Conservation (phyloP, 2,113 vertebrate genomes). For the Tauraco erythrolophus region DNA sequence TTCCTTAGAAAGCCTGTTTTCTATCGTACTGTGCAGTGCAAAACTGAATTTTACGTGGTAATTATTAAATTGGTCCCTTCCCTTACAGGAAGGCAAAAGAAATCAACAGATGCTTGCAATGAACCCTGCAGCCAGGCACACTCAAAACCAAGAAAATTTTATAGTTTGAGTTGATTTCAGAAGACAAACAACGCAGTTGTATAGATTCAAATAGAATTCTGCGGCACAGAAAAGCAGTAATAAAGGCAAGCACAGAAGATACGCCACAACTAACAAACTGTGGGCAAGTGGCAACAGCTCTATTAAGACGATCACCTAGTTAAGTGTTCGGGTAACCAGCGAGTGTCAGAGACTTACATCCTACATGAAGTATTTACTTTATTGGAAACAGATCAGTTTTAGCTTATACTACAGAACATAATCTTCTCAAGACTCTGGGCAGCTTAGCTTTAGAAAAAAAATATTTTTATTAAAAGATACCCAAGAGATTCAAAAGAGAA, state of each 20-base stretch:
- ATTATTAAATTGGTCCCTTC: conserved; percentile 36
- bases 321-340: background rate
- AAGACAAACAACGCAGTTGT: background rate
- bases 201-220: background rate
- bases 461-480: background rate
- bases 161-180: background rate
- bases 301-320: background rate
- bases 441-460: background rate
- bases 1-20: conserved; percentile 36
- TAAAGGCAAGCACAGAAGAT: background rate
- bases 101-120: background rate
- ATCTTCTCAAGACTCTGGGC: background rate
- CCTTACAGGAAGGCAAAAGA: background rate
- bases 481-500: background rate
- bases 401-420: background rate
- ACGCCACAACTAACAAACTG: background rate
- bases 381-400: background rate
- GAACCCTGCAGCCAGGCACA: background rate
- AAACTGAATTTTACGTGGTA: conserved; percentile 10
- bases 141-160: background rate
- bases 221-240: background rate
- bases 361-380: background rate
- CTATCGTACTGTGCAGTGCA: background rate
- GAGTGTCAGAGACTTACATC: background rate
- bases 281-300: background rate